phyloP scores from a whole-genome alignment of 2,888 invertebrate genomes.

The Quadroppia sp. region DNA sequence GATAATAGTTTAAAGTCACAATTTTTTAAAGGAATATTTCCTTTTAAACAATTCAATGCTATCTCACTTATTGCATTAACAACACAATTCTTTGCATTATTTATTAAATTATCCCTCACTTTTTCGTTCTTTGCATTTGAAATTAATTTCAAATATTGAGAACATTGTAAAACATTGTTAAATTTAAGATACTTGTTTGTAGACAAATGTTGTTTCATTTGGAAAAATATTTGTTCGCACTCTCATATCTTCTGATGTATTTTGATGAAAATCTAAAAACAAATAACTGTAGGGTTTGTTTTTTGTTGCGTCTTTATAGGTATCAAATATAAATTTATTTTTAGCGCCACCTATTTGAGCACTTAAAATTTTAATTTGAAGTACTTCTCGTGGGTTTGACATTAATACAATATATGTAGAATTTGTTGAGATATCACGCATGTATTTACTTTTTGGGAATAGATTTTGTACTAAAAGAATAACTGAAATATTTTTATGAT shows the following conservation, averaged over 20 bases:
- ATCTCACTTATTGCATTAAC: not conserved
- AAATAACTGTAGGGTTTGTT: not conserved
- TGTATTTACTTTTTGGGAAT: not conserved
- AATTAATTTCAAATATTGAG: not conserved
- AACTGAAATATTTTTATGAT: not conserved
- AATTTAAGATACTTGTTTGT: not conserved
- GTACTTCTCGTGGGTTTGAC: not conserved
- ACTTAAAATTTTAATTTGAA: not conserved
- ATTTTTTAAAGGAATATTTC: not conserved
- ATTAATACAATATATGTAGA: not conserved
- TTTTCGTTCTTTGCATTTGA: not conserved
- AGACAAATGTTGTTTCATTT: not conserved
- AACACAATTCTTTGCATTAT: not conserved
- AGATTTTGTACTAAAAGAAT: not conserved
- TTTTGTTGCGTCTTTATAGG: conserved; percentile 10
- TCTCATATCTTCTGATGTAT: not conserved
- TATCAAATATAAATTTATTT: not conserved
- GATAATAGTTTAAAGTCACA: not conserved
- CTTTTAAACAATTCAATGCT: not conserved
- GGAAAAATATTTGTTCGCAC: conserved; percentile 5
- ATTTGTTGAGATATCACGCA: not conserved
- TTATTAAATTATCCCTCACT: not conserved
- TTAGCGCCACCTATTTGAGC: not conserved
- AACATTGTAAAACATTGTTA: not conserved
- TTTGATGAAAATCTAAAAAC: conserved; percentile 5